These are phyloP conservation scores for Lasioglossum leucozonium DNA, from an alignment of 2,888 invertebrate species.

Conservation along the genomic window DNA sequence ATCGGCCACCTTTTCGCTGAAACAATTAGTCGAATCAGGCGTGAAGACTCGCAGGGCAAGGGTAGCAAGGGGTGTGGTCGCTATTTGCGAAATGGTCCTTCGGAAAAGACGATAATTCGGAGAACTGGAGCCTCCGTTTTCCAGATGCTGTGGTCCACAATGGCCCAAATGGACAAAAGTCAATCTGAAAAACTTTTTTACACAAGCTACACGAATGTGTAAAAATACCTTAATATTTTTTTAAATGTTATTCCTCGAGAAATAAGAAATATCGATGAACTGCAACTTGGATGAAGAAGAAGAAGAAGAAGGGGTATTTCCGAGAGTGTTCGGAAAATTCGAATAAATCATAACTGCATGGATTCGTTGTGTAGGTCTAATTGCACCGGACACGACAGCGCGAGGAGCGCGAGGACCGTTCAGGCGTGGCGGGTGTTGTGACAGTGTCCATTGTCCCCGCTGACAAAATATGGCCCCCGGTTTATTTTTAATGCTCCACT, in stretches of 20 bases:
- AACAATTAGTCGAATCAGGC: constrained; percentile 77
- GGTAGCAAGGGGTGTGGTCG: constrained; percentile 78
- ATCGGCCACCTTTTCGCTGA: constrained; percentile 12
- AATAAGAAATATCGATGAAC: too few species aligned
- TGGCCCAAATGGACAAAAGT: too few species aligned
- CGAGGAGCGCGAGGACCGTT: neutral
- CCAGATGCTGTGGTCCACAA: constrained; percentile 55
- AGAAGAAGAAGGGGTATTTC: neutral
- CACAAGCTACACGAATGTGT: too few species aligned
- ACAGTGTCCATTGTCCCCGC: constrained; percentile 74
- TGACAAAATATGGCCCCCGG: constrained; percentile 73
- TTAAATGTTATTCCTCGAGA: too few species aligned
- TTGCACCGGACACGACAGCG: neutral
- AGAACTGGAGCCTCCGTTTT: constrained; percentile 52
- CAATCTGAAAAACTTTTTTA: too few species aligned
- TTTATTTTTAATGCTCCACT: constrained; percentile 75
- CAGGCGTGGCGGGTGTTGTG: constrained; percentile 72
- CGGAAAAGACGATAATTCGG: constrained; percentile 2
- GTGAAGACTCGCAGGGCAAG: constrained; percentile 74
- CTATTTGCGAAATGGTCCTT: constrained; percentile 78
- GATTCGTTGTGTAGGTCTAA: neutral
- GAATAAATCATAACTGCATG: neutral
- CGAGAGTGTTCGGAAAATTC: too few species aligned
- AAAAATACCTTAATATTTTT: too few species aligned
- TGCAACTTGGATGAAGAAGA: too few species aligned